Evolutionary conservation across 2,113 vertebrate species (phyloP).

Genomic region (Chinchilla lanigera): DNA sequence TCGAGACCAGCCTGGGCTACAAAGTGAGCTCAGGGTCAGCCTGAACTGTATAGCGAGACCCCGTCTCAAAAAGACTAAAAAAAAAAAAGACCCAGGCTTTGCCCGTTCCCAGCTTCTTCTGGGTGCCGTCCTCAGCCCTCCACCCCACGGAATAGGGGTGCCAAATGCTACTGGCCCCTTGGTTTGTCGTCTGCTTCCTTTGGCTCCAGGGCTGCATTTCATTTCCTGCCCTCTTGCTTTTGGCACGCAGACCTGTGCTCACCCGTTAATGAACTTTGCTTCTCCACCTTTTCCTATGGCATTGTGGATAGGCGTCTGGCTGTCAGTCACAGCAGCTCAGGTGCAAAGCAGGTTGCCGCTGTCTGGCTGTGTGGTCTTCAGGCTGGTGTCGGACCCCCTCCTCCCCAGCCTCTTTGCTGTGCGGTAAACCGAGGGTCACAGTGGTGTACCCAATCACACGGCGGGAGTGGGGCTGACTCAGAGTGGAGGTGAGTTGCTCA

Average conservation of each 20-base stretch:
- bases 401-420: constrained; percentile 13
- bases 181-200: neutral
- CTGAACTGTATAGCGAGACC: too few species aligned
- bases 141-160: neutral
- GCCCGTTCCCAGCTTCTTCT: neutral
- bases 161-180: neutral
- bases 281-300: neutral
- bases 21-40: too few species aligned
- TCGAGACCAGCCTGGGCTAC: too few species aligned
- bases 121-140: neutral
- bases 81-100: neutral
- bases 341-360: neutral
- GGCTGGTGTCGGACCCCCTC: neutral
- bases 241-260: neutral
- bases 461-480: neutral
- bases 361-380: neutral
- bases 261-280: neutral
- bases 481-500: too few species aligned
- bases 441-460: neutral
- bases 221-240: neutral
- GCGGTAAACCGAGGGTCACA: neutral
- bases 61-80: too few species aligned
- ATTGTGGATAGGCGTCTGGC: neutral
- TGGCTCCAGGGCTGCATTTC: neutral
- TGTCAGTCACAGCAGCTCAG: neutral